Evolutionary conservation across 2,797 vertebrate genomes (phyloP), one percentile per base, ranked within the genome.

Genomic region (Neopelma chrysocephalum): DNA sequence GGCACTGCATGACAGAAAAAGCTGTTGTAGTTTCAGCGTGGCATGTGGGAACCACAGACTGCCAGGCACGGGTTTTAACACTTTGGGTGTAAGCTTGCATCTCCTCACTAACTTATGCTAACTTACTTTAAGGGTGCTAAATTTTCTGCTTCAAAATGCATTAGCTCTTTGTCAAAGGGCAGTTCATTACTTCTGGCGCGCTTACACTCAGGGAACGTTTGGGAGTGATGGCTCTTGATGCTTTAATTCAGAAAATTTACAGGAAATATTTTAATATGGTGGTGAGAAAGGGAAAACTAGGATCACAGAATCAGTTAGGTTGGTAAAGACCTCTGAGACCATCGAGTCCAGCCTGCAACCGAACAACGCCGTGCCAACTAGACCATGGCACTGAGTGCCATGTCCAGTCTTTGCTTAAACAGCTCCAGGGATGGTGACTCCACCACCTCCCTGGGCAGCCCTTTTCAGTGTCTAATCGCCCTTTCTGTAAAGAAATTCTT

Each of bases 141-240:
- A 87, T 92, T 57, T 40, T 27, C 18, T 56, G 9, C 86, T 87
- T 95, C 71, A 32, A 57, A 90, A 76, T 0, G 54, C 58, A 40
- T 87, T 68, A 90, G 76, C 87, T 96, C 95, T 38, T 73, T 89
- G 92, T 90, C 94, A 90, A 69, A 95, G 93, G 95, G 92, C 90
- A 89, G 66, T 31, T 43, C 0, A 31, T 40, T 31, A 40, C 80
- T 95, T 71, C 90, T 94, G 86, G 82, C 2, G 0, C 0, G 2
- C 40, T 54, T 3, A 21, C 42, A 7, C 64, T 53, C 5, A 38
- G 43, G 56, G 36, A 48, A 23, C 0, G 61, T 40, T 87, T 53
- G 69, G 85, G 69, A 89, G 57, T 0, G 38, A 65, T 25, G 1
- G 29, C 53, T 90, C 42, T 36, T 3, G 40, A 22, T 3, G 26